Evolutionary conservation across 2,797 vertebrate species (phyloP).

Genomic region (Myotis vivesi): DNA sequence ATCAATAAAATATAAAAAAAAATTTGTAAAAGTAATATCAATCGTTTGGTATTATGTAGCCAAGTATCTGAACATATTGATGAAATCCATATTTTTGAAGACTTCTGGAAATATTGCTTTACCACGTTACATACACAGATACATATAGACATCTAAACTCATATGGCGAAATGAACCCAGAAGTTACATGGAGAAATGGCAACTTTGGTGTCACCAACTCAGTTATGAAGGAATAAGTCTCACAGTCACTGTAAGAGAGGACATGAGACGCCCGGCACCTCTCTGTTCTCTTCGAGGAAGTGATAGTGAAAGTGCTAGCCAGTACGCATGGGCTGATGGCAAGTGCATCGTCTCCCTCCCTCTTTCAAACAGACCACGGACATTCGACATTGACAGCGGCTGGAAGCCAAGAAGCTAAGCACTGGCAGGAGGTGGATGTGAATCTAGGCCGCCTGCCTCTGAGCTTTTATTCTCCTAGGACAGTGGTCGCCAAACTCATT

Average conservation of each 20-base stretch:
- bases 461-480: background rate
- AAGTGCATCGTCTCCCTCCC: background rate
- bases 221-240: background rate
- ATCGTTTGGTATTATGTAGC: background rate
- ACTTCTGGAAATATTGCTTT: background rate
- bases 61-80: background rate
- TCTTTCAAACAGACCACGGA: background rate
- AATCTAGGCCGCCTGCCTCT: background rate
- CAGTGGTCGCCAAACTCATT: no score
- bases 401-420: background rate
- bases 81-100: background rate
- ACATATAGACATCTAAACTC: background rate
- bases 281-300: background rate
- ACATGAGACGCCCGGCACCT: background rate
- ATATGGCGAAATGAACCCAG: background rate
- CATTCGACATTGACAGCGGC: accelerated
- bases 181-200: background rate
- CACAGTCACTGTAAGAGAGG: background rate
- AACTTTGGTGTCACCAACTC: background rate
- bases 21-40: background rate
- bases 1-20: background rate
- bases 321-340: background rate
- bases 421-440: background rate
- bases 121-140: background rate
- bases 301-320: background rate